Conservation (phyloP, 2,797 vertebrate species). For the Neosilurus mollespiculum region DNA sequence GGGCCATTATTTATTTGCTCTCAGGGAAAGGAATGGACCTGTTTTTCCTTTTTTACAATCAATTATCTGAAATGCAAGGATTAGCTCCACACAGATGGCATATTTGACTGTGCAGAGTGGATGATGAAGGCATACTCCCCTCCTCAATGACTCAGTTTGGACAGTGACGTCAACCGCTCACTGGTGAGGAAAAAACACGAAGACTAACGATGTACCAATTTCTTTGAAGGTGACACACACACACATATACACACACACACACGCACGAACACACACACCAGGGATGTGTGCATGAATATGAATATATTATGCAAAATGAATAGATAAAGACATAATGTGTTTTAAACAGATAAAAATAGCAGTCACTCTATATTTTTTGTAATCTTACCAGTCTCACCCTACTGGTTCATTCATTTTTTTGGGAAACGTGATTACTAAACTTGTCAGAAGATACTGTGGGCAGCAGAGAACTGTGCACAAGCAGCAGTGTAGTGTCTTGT, state of each 20-base stretch:
- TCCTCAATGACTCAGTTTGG: not conserved
- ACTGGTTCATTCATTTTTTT: not conserved
- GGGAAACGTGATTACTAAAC: not conserved
- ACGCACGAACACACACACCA: not conserved
- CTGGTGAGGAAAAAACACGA: not conserved
- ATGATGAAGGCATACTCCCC: not conserved
- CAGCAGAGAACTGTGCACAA: no score
- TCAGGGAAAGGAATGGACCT: not conserved
- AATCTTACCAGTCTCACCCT: not conserved
- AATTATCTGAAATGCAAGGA: not conserved
- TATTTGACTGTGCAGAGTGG: not conserved
- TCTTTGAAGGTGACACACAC: not conserved
- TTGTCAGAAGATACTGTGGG: not conserved
- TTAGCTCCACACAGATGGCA: not conserved
- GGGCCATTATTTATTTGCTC: conserved; percentile 5
- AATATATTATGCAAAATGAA: not conserved
- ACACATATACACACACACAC: not conserved
- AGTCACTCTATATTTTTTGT: not conserved
- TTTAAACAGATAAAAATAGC: not conserved
- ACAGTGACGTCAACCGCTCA: not conserved
- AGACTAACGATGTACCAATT: not conserved
- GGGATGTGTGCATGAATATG: not conserved
- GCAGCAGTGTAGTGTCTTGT: no score
- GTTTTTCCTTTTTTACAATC: not conserved
- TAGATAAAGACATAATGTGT: conserved; percentile 2